A percentile compares a stretch with the other conserved stretches of the same genome.
Evolutionary conservation across 2,113 vertebrate genomes (phyloP).

Genomic region (Zapornia atra): DNA sequence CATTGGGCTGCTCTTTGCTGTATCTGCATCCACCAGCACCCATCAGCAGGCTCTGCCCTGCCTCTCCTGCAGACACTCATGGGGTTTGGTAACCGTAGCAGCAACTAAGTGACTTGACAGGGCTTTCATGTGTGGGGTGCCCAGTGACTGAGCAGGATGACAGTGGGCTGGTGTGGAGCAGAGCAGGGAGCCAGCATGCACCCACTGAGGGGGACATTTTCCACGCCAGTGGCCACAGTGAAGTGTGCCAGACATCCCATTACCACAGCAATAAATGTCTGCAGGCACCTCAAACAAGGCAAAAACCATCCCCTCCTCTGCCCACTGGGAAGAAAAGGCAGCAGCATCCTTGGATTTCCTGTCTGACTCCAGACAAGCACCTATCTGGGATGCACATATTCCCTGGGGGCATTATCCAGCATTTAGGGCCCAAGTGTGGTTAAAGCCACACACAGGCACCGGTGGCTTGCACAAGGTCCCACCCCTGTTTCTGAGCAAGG

Average conservation of each 20-base stretch:
- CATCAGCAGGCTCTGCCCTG: fast-evolving
- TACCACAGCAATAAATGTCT: background rate
- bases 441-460: no score
- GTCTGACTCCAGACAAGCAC: background rate
- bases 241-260: background rate
- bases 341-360: background rate
- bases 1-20: fast-evolving
- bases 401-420: background rate
- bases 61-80: background rate
- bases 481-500: background rate
- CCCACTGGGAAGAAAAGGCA: background rate
- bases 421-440: no score
- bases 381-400: background rate
- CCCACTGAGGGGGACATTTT: fast-evolving
- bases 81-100: background rate
- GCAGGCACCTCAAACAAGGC: background rate
- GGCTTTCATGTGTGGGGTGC: background rate
- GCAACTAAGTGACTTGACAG: background rate
- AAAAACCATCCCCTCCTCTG: background rate
- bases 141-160: background rate
- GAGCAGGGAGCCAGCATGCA: fast-evolving
- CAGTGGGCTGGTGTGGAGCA: background rate
- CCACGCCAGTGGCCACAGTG: background rate
- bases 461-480: background rate
- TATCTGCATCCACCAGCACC: background rate